Evolutionary conservation across 2,888 invertebrate genomes (phyloP).

Genomic region (Synanthedon myopaeformis): DNA sequence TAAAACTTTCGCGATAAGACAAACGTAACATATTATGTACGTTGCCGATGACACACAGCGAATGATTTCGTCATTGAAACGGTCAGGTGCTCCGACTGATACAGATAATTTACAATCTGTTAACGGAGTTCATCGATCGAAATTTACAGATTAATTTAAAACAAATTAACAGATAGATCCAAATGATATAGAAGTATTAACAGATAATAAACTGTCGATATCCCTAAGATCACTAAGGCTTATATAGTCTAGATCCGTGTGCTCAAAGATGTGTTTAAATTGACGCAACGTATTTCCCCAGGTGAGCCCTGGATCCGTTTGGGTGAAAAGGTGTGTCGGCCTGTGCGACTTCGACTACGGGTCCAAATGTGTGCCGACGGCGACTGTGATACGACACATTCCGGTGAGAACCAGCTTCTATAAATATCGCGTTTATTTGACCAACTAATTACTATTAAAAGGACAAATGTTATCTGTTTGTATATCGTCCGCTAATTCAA

Average conservation of each 20-base stretch:
- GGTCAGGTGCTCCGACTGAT: too few relatives aligned
- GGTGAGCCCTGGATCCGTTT: constrained; percentile 53
- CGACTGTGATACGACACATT: constrained; percentile 32
- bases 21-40: too few relatives aligned
- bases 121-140: too few relatives aligned
- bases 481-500: constrained; percentile 23
- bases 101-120: too few relatives aligned
- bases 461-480: constrained; percentile 29
- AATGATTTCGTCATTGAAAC: too few relatives aligned
- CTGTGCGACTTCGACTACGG: constrained; percentile 47
- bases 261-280: constrained; percentile 44
- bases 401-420: constrained; percentile 32
- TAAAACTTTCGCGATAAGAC: not conserved
- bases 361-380: constrained; percentile 38
- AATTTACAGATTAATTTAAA: too few relatives aligned
- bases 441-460: not conserved
- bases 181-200: too few relatives aligned
- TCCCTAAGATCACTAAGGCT: not conserved
- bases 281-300: constrained; percentile 36
- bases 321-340: constrained; percentile 59
- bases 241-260: constrained; percentile 18
- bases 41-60: too few relatives aligned
- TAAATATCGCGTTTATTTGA: not conserved
- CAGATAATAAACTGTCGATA: not conserved
- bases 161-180: too few relatives aligned